phyloP scores from a whole-genome alignment of 2,888 invertebrate genomes.

The Kryphioiulus occultus region DNA sequence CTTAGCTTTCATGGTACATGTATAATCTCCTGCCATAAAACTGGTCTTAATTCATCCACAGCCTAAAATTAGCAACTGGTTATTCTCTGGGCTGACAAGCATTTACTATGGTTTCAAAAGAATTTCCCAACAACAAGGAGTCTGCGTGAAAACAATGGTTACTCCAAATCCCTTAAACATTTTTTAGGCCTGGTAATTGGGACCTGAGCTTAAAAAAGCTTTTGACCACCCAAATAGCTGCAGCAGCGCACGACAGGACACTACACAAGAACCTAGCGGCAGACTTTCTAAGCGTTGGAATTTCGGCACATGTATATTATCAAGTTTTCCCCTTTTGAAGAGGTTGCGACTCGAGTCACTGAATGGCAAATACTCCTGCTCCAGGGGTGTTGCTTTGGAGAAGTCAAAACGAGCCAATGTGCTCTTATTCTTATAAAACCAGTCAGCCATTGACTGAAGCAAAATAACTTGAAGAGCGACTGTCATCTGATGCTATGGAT shows the following conservation, averaged over 20 bases:
- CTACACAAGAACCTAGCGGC: not conserved
- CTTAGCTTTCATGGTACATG: too few relatives aligned
- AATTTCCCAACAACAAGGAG: too few relatives aligned
- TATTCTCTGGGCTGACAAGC: too few relatives aligned
- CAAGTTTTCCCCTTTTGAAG: not conserved
- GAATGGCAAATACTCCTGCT: not conserved
- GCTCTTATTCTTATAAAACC: not conserved
- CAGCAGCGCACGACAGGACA: not conserved
- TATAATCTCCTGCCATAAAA: too few relatives aligned
- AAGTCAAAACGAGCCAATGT: not conserved
- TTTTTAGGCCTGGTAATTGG: not conserved
- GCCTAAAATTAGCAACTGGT: too few relatives aligned
- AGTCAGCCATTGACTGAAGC: too few relatives aligned
- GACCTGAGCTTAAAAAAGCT: not conserved
- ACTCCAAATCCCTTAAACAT: not conserved
- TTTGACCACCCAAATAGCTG: not conserved
- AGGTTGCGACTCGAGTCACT: not conserved
- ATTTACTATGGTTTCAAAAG: too few relatives aligned
- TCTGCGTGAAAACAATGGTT: not conserved
- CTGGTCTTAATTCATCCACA: too few relatives aligned
- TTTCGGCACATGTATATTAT: not conserved
- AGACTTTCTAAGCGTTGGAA: conserved; percentile 1
- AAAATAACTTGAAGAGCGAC: too few relatives aligned
- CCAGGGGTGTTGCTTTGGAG: not conserved
- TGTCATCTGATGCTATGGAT: too few relatives aligned